These are phyloP conservation scores for Drosophila orosa DNA, from an alignment of 1,140 invertebrate genomes.

Conservation along the genomic window DNA sequence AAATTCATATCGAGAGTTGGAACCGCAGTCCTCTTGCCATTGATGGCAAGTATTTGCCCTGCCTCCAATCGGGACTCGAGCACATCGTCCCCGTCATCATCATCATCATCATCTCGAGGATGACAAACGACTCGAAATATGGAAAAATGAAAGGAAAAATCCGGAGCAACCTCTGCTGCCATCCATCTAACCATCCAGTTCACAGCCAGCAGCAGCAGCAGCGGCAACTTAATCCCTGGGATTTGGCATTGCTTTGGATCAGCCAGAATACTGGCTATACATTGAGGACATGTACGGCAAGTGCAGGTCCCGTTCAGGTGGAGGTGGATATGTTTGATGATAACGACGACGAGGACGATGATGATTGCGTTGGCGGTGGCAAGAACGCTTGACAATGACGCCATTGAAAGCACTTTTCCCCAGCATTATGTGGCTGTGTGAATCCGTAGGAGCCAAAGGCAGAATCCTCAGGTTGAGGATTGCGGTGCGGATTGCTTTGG, in stretches of 20 bases:
- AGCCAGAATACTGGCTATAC: conserved; percentile 16
- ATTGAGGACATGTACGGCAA: conserved; percentile 10
- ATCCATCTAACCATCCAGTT: conserved; percentile 25
- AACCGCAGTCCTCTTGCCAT: conserved; percentile 5
- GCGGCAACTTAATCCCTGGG: conserved; percentile 37
- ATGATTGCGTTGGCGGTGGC: conserved; percentile 28
- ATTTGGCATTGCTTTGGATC: conserved; percentile 43
- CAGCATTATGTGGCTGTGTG: conserved; percentile 64
- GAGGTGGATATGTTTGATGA: conserved; percentile 41
- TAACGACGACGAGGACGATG: conserved; percentile 38
- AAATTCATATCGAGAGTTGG: conserved; percentile 28
- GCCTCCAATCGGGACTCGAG: conserved; percentile 47
- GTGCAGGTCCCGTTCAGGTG: conserved; percentile 14
- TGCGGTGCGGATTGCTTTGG: conserved; percentile 27
- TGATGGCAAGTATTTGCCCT: conserved; percentile 3
- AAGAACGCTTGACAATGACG: conserved; percentile 66
- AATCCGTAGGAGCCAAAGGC: conserved; percentile 21
- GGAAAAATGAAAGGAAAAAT: conserved; percentile 54
- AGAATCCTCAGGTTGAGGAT: conserved; percentile 25
- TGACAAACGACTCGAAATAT: conserved; percentile 51
- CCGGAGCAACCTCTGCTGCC: conserved; percentile 38
- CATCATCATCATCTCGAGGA: conserved; percentile 12
- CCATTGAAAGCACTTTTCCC: conserved; percentile 73
- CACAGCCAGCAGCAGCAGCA: conserved; percentile 32
- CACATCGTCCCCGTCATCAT: conserved; percentile 43